Percentiles rank a stretch among this genome's conserved stretches.
phyloP scores from a whole-genome alignment of 1,140 invertebrate genomes.

The Reticulitermes speratus region DNA sequence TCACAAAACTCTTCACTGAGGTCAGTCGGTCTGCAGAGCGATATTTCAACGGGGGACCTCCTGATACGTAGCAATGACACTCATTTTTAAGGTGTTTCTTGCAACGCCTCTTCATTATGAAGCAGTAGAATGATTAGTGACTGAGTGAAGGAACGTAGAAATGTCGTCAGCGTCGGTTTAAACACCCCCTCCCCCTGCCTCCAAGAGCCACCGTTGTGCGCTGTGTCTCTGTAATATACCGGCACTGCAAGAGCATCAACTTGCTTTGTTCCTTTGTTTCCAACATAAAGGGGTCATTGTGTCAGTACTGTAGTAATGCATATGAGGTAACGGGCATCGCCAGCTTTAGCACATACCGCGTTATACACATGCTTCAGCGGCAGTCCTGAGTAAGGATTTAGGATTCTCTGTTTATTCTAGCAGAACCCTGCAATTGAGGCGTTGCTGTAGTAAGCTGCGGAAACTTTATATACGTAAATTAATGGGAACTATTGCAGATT shows the following conservation, averaged over 20 bases:
- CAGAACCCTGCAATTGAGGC: neutral
- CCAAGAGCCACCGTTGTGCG: no score
- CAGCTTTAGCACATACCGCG: neutral
- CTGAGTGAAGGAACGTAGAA: no score
- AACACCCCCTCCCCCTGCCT: no score
- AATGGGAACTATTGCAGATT: slow-evolving; percentile 14
- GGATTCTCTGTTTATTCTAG: neutral
- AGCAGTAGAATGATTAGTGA: no score
- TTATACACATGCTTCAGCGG: neutral
- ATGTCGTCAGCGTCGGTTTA: no score
- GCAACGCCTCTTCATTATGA: no score
- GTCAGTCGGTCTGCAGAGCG: no score
- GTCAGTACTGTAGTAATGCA: neutral
- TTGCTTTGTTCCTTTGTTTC: neutral
- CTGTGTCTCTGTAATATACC: neutral
- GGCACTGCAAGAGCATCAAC: neutral
- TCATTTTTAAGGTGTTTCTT: no score
- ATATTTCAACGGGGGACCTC: no score
- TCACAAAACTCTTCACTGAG: no score
- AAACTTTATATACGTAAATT: neutral
- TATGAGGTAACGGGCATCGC: neutral
- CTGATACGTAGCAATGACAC: no score
- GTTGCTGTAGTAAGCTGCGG: neutral
- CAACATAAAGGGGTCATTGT: neutral
- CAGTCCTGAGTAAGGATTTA: slow-evolving; percentile 2